Conservation (phyloP, 2,113 vertebrate genomes). For the Pithys albifrons region DNA sequence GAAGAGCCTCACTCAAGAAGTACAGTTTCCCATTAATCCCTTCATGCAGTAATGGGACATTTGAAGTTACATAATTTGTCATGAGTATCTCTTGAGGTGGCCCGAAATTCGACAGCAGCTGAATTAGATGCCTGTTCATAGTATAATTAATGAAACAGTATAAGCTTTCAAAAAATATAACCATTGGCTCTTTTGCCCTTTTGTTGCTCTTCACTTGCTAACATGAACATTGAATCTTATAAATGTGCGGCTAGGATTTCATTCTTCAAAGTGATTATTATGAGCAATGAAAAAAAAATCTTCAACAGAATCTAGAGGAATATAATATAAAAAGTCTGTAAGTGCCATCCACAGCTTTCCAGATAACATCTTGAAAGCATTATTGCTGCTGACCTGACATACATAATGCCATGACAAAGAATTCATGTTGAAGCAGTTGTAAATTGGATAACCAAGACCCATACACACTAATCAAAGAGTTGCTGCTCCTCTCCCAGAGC, state of each 20-base stretch:
- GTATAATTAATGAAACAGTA: background rate
- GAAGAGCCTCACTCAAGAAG: background rate
- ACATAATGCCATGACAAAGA: background rate
- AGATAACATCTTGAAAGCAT: background rate
- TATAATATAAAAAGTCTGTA: background rate
- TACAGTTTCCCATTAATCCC: background rate
- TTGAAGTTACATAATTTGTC: background rate
- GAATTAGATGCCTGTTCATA: background rate
- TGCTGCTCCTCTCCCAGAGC: background rate
- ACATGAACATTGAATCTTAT: background rate
- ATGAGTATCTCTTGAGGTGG: background rate
- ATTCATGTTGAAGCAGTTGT: background rate
- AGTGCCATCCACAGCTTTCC: background rate
- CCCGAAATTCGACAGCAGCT: fast-evolving
- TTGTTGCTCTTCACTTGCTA: background rate
- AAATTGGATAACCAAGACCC: background rate
- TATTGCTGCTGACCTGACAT: background rate
- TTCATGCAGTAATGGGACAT: background rate
- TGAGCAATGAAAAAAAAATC: background rate
- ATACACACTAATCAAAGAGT: background rate
- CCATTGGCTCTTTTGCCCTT: background rate
- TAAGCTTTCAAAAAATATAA: background rate
- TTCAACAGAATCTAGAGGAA: background rate
- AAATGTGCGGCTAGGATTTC: background rate
- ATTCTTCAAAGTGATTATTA: background rate